phyloP scores from a whole-genome alignment of 1,140 invertebrate genomes.

The Penaeus vannamei region DNA sequence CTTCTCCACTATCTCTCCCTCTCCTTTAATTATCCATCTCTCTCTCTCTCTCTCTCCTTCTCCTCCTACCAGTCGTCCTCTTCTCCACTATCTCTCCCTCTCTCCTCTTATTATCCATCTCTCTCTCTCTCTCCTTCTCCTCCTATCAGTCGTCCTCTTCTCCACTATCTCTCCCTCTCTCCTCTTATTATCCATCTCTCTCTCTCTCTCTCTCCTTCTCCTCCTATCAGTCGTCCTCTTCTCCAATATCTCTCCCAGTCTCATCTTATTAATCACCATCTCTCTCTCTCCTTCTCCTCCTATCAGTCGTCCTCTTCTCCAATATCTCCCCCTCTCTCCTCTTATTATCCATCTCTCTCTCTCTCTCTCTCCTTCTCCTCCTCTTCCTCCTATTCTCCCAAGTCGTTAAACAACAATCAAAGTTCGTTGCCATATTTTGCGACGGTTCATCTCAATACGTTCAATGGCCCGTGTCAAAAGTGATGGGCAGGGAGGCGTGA shows the following conservation, averaged over 20 bases:
- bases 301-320: background rate
- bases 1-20: too few species aligned
- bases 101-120: background rate
- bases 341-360: background rate
- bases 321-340: background rate
- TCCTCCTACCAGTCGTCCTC: background rate
- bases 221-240: background rate
- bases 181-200: background rate
- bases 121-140: background rate
- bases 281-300: background rate
- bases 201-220: background rate
- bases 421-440: too few species aligned
- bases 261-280: background rate
- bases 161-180: background rate
- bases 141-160: background rate
- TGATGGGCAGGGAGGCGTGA: too few species aligned
- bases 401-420: background rate
- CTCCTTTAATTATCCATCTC: too few species aligned
- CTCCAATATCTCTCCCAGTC: background rate
- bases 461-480: too few species aligned
- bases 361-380: background rate
- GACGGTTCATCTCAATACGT: too few species aligned
- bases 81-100: background rate
- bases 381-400: background rate
- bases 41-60: conserved; percentile 9